phyloP scores from a whole-genome alignment of 2,888 invertebrate genomes.

The Lysandra coridon region DNA sequence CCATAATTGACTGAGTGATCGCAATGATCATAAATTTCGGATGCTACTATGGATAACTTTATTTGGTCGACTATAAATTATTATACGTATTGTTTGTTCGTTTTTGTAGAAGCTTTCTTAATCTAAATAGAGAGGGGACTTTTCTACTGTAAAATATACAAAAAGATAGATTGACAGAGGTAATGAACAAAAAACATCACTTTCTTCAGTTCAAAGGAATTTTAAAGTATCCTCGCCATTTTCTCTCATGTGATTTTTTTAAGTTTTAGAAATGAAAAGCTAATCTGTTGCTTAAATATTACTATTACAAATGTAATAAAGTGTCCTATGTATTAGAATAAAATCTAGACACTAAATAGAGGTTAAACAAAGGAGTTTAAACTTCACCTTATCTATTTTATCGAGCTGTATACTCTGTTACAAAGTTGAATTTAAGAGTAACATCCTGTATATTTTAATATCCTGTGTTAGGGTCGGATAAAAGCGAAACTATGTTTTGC shows the following conservation, averaged over 20 bases:
- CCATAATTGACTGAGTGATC: slow-evolving; percentile 42
- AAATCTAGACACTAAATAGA: not conserved
- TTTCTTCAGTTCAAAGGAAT: no score
- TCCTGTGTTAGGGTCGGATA: slow-evolving; percentile 19
- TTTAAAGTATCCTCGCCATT: no score
- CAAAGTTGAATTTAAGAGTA: slow-evolving; percentile 18
- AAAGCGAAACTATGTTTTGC: slow-evolving; percentile 18
- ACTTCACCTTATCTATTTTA: not conserved
- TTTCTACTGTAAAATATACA: no score
- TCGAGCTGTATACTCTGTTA: slow-evolving; percentile 1
- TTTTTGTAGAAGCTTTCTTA: no score
- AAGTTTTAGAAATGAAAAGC: no score
- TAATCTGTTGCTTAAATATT: not conserved
- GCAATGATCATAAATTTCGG: slow-evolving; percentile 36
- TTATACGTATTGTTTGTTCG: not conserved
- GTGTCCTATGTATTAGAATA: not conserved
- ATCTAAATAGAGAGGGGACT: no score
- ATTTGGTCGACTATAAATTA: not conserved
- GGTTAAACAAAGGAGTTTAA: not conserved
- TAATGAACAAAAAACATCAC: no score
- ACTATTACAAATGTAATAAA: no score
- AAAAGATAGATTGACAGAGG: no score
- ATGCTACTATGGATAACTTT: not conserved
- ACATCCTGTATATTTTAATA: slow-evolving; percentile 29
- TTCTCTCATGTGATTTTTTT: no score